Percentiles rank a stretch among this genome's conserved stretches.
Evolutionary conservation across 2,888 invertebrate species (phyloP).

Genomic region (Ormyrus labotus): DNA sequence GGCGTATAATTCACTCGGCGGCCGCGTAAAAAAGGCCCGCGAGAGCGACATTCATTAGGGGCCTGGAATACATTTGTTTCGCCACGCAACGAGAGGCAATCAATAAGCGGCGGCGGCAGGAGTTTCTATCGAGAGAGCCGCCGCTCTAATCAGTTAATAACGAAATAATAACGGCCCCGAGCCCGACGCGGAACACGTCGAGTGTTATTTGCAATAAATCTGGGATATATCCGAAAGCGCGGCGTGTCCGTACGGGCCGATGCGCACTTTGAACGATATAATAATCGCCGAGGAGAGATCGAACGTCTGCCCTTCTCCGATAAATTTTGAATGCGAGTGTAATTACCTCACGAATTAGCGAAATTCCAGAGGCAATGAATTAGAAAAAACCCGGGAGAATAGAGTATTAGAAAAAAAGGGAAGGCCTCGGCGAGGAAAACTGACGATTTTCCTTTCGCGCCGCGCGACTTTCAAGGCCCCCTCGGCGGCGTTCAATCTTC

Average conservation of each 20-base stretch:
- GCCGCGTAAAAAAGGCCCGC: no score
- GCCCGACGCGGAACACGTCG: conserved; percentile 10
- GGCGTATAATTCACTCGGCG: no score
- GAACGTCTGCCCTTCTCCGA: not conserved
- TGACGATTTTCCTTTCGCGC: conserved; percentile 54
- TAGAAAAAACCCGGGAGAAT: conserved; percentile 14
- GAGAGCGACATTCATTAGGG: no score
- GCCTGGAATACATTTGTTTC: no score
- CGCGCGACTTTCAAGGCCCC: conserved; percentile 10
- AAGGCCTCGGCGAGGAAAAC: not conserved
- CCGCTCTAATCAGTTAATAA: conserved; percentile 49
- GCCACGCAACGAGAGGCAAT: no score
- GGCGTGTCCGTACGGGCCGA: no score
- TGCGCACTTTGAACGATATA: not conserved
- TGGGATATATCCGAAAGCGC: conserved; percentile 20
- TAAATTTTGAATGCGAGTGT: not conserved
- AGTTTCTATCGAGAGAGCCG: not conserved
- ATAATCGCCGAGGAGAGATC: conserved; percentile 6
- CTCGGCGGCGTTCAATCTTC: conserved; percentile 46
- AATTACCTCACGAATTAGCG: not conserved
- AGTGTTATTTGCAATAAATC: conserved; percentile 49
- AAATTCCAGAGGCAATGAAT: conserved; percentile 41
- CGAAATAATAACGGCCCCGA: conserved; percentile 45
- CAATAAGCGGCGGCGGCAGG: no score
- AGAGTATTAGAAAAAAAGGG: not conserved